Percentiles rank a stretch among this genome's conserved stretches.
Conservation (phyloP, 2,888 invertebrate genomes). For the Eulithis testata region DNA sequence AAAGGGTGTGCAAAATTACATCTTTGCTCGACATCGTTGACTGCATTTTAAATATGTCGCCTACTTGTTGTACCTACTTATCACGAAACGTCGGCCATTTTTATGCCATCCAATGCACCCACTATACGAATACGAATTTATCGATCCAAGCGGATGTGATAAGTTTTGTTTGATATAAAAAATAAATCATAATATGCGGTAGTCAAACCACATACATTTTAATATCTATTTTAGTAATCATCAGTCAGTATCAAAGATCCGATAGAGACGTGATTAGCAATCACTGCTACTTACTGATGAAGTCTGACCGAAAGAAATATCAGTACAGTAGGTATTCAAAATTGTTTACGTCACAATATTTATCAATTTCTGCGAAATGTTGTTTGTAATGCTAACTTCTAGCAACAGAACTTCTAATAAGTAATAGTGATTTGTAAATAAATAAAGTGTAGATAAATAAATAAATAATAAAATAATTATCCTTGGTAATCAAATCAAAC, state of each 20-base stretch:
- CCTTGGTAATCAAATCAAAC: no score
- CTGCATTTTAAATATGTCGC: no score
- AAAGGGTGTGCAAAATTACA: no score
- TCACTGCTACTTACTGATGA: slow-evolving; percentile 49
- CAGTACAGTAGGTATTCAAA: not conserved
- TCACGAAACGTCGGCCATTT: no score
- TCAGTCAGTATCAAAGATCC: slow-evolving; percentile 43
- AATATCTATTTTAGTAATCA: slow-evolving; percentile 29
- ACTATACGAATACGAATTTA: not conserved
- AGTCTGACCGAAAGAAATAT: slow-evolving; percentile 17
- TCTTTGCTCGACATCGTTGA: no score
- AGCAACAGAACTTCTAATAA: no score
- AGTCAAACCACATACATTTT: slow-evolving; percentile 22
- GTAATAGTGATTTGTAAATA: no score
- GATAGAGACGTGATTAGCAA: slow-evolving; percentile 51
- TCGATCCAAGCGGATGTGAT: slow-evolving; percentile 7
- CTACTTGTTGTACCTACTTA: no score
- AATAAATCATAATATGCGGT: slow-evolving; percentile 10
- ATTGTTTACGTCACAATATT: slow-evolving; percentile 55
- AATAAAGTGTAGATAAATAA: no score
- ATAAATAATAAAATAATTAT: no score
- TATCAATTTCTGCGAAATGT: slow-evolving; percentile 53
- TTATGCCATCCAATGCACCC: no score
- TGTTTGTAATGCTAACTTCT: slow-evolving; percentile 33
- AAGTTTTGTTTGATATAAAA: not conserved